phyloP scores from a whole-genome alignment of 2,113 vertebrate species.

The Oryctolagus cuniculus region mOryCun1.1 NC_091432.1:52921501-52922000 shows the following conservation, averaged over 20 bases:
- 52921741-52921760: neutral
- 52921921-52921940: conserved; percentile 7
- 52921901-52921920: neutral
- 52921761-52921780: neutral
- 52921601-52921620: rapidly evolving
- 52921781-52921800: neutral
- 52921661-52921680: neutral
- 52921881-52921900: conserved; percentile 30
- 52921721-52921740: neutral
- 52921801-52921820: neutral
- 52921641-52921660: neutral
- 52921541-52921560: neutral
- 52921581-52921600: neutral
- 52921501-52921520: neutral
- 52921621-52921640: neutral
- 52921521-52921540: neutral
- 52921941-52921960: neutral
- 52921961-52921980: neutral
- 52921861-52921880: conserved; percentile 19
- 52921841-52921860: conserved; percentile 8
- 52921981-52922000: conserved; percentile 15
- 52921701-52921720: neutral
- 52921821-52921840: neutral
- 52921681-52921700: neutral
- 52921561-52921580: neutral